Base-by-base conservation (phyloP, 2,113 vertebrate species). In the Brachypodius melanocephalos region DNA sequence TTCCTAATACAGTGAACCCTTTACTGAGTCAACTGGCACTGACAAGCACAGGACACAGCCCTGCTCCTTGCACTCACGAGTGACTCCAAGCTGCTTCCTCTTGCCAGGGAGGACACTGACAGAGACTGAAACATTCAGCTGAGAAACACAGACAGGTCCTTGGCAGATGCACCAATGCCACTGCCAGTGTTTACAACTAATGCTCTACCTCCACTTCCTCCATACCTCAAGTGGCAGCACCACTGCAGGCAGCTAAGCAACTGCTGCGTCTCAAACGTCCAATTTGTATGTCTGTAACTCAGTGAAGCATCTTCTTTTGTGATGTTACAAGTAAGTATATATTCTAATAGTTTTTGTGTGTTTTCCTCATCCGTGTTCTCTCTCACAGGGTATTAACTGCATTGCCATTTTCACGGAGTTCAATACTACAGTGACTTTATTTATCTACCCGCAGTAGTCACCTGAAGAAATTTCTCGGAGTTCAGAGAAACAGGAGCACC, bases 121-220 rank as follows among this genome's bases (percentile, higher is more conserved):
- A 32, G 74, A 85, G 48, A 49, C 1, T 58, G 40, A 68, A 78
- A 78, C 2, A 7, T 19, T n/a, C 73, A 89, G 21, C 19, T 38
- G 55, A 92, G 38, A 57, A 65, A 59, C 18, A 77, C 20, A 52
- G 32, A 43, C 62, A 38, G 2, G 25, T 58, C 67, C 34, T 32
- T 18, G 34, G 29, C 17, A 81, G 26, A 52, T 71, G 63, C 34
- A 76, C 26, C 3, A 1, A 66, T 14, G 32, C n/a, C 62, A 75
- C 34, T 0, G 0, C 31, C 12, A 4, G 40, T 5, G 5, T 67
- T 88, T n/a, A 61, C 15, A 81, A 7, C 18, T 58, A 42, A 48
- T 12, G 17, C 24, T 42, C 46, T 29, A 4, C 20, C 49, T 59
- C 63, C n/a, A 24, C 10, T 5, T 74, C 46, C 38, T 81, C 52